These are phyloP conservation scores for Xylocopa sonorina DNA, from an alignment of 1,140 invertebrate species.

Conservation along the genomic window DNA sequence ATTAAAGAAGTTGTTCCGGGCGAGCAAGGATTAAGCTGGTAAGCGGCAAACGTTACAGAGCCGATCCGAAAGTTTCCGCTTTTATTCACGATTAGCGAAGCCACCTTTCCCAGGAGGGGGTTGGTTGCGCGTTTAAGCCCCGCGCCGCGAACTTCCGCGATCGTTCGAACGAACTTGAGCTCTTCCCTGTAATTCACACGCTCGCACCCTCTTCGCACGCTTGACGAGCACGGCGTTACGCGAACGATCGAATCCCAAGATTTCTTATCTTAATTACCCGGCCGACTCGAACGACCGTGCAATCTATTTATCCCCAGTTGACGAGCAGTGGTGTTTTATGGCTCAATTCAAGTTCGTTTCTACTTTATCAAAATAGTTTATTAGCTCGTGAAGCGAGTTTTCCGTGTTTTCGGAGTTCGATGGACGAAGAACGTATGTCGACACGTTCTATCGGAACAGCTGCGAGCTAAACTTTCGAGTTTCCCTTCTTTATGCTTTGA, in stretches of 20 bases:
- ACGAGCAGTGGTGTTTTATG: not conserved
- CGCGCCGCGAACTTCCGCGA: not conserved
- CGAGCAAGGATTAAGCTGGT: constrained; percentile 34
- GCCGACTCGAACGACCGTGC: not conserved
- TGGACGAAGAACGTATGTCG: no score
- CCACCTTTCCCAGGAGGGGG: not conserved
- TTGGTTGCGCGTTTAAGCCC: not conserved
- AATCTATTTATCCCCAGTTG: constrained; percentile 9
- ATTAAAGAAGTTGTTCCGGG: constrained; percentile 47
- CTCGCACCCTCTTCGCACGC: not conserved
- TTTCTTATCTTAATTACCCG: constrained; percentile 9
- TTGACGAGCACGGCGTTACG: not conserved
- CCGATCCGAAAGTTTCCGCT: constrained; percentile 42
- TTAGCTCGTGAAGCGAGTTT: no score
- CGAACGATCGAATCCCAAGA: constrained; percentile 25
- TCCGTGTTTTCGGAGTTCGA: no score
- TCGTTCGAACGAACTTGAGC: constrained; percentile 2
- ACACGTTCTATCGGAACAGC: no score
- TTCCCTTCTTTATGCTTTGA: no score
- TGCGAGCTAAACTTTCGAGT: not conserved
- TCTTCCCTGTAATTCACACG: not conserved
- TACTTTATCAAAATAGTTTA: no score
- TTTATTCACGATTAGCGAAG: constrained; percentile 44
- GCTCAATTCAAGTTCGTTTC: not conserved
- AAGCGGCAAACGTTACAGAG: constrained; percentile 19